A percentile compares a stretch with the other conserved stretches of the same genome.
Conservation (phyloP, 2,113 vertebrate species). For the Psammodynastes pulverulentus region DNA sequence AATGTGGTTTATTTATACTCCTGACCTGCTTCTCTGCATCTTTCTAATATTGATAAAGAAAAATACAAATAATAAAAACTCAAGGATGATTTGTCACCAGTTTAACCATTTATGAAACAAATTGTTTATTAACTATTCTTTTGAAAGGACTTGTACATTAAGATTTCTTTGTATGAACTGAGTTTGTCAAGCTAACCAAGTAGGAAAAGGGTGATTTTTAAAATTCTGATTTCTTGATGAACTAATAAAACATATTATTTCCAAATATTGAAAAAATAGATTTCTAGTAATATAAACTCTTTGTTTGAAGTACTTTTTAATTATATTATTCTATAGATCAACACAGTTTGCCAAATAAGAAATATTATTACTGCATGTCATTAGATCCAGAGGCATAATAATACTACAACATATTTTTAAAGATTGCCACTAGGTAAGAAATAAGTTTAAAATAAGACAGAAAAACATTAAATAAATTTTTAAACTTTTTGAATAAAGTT, state of each 20-base stretch:
- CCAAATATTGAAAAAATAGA: not conserved
- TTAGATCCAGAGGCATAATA: not conserved
- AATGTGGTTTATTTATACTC: not conserved
- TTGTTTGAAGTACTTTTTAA: not conserved
- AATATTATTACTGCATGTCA: not conserved
- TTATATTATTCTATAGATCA: not conserved
- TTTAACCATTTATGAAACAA: not conserved
- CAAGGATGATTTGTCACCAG: not conserved
- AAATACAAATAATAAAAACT: not conserved
- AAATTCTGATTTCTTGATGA: not conserved
- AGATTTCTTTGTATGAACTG: not conserved
- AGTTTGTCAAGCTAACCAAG: not conserved
- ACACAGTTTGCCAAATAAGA: not conserved
- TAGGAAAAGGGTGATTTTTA: fast-evolving
- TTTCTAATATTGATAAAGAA: not conserved
- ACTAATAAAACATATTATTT: not conserved
- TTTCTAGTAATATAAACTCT: not conserved
- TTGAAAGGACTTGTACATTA: not conserved
- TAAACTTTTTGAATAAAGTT: not conserved
- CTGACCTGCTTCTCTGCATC: not conserved
- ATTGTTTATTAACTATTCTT: not conserved
- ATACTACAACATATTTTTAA: not conserved
- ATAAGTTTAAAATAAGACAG: not conserved
- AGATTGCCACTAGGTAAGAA: not conserved
- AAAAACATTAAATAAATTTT: not conserved